Conservation (phyloP, 2,797 vertebrate species). For the Hephaestus fuliginosus region DNA sequence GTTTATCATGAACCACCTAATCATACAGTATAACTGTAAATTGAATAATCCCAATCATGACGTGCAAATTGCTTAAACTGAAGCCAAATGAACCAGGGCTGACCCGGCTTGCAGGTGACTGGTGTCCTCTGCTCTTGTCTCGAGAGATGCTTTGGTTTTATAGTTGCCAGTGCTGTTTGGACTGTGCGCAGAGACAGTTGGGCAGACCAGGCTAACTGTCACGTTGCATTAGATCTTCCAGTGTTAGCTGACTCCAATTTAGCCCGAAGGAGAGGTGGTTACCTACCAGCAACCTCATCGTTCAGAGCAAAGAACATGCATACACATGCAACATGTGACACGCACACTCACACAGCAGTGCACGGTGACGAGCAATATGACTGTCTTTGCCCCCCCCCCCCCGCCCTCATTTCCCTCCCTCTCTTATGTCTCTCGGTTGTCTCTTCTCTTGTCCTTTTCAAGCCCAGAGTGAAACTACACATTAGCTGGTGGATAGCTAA, state of each 20-base stretch:
- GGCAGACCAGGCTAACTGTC: slow-evolving; percentile 76
- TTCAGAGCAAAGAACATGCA: slow-evolving; percentile 59
- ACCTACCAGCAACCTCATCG: slow-evolving; percentile 55
- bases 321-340: slow-evolving; percentile 56
- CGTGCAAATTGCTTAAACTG: slow-evolving; percentile 21
- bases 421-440: background rate
- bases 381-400: background rate
- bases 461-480: slow-evolving; percentile 26
- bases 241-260: slow-evolving; percentile 69
- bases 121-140: slow-evolving; percentile 15
- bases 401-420: background rate
- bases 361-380: background rate
- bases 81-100: background rate
- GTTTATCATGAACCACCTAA: slow-evolving; percentile 16
- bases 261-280: slow-evolving; percentile 77
- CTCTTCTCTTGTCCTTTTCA: slow-evolving; percentile 25
- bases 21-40: slow-evolving; percentile 11
- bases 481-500: slow-evolving; percentile 21
- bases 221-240: slow-evolving; percentile 75
- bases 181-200: slow-evolving; percentile 53
- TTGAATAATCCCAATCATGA: background rate
- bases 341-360: background rate
- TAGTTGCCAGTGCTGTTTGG: slow-evolving; percentile 42
- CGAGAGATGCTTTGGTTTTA: slow-evolving; percentile 52
- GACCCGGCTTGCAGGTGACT: background rate